Evolutionary conservation across 1,140 invertebrate species (phyloP).

Genomic region (Vanessa atalanta): DNA sequence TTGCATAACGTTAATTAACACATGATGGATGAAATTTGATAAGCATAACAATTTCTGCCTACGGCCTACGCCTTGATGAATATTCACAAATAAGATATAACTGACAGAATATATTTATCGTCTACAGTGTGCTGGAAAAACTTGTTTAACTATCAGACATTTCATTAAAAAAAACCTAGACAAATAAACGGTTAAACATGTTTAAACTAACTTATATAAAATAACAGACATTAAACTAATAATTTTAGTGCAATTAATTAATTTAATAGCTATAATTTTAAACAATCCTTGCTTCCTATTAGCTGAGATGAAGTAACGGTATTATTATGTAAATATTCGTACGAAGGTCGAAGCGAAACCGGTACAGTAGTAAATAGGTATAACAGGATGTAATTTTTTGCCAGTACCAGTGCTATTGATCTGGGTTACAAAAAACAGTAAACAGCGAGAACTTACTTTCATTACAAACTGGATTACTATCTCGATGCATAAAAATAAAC

Average conservation of each 20-base stretch:
- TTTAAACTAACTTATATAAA: background rate
- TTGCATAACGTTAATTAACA: too few relatives aligned
- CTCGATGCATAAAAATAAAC: slow-evolving; percentile 29
- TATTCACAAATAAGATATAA: too few relatives aligned
- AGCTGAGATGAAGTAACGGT: slow-evolving; percentile 46
- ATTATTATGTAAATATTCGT: slow-evolving; percentile 45
- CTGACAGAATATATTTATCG: too few relatives aligned
- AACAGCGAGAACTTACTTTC: slow-evolving; percentile 49
- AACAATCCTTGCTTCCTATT: slow-evolving; percentile 29
- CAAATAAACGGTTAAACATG: background rate
- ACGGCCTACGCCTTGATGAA: too few relatives aligned
- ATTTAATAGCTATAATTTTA: slow-evolving; percentile 16
- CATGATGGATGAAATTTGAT: too few relatives aligned
- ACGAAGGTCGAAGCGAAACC: slow-evolving; percentile 60
- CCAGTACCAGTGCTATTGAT: slow-evolving; percentile 32
- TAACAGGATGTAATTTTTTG: slow-evolving; percentile 59
- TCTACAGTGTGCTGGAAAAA: too few relatives aligned
- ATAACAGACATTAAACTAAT: background rate
- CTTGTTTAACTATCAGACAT: too few relatives aligned
- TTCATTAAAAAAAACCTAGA: too few relatives aligned
- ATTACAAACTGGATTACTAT: slow-evolving; percentile 55
- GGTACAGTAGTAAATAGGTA: slow-evolving; percentile 45
- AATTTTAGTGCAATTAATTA: slow-evolving; percentile 15
- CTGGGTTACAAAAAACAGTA: slow-evolving; percentile 54
- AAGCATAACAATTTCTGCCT: too few relatives aligned